phyloP scores from a whole-genome alignment of 2,888 invertebrate genomes.

The Sturmia bella region DNA sequence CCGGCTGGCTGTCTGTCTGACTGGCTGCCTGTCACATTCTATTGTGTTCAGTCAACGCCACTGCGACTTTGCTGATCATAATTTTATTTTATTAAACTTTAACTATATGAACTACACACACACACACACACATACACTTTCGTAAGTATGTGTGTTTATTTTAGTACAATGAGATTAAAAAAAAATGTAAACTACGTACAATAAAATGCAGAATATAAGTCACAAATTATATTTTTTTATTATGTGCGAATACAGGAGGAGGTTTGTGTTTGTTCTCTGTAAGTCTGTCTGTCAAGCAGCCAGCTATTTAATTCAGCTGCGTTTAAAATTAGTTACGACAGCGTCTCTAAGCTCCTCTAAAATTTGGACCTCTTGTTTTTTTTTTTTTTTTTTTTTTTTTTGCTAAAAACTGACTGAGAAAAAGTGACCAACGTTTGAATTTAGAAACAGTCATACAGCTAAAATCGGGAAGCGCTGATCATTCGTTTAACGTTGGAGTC shows the following conservation, averaged over 20 bases:
- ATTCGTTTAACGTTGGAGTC: conserved; percentile 72
- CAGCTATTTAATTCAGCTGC: conserved; percentile 41
- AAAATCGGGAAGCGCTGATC: conserved; percentile 70
- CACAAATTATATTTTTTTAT: conserved; percentile 55
- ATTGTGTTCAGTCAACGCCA: conserved; percentile 18
- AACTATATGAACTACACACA: conserved; percentile 54
- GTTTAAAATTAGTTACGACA: conserved; percentile 39
- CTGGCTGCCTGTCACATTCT: not conserved
- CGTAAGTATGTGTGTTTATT: too few relatives aligned
- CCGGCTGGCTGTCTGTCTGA: not conserved
- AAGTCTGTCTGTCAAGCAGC: not conserved
- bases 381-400: conserved; percentile 21
- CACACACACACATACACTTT: too few relatives aligned
- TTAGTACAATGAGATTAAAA: conserved; percentile 70
- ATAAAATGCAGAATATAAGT: conserved; percentile 66
- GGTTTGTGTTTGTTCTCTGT: conserved; percentile 17
- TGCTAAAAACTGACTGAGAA: conserved; percentile 34
- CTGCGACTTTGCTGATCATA: conserved; percentile 52
- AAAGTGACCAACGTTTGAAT: conserved; percentile 60
- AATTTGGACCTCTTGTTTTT: conserved; percentile 38
- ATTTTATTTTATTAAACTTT: conserved; percentile 71
- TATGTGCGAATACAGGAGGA: conserved; percentile 48
- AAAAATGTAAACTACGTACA: conserved; percentile 27
- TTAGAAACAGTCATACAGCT: conserved; percentile 58
- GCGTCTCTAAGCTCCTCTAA: conserved; percentile 47